These are phyloP conservation scores for Danio kyathit DNA, from an alignment of 2,797 vertebrate genomes.

Conservation along the genomic window DNA sequence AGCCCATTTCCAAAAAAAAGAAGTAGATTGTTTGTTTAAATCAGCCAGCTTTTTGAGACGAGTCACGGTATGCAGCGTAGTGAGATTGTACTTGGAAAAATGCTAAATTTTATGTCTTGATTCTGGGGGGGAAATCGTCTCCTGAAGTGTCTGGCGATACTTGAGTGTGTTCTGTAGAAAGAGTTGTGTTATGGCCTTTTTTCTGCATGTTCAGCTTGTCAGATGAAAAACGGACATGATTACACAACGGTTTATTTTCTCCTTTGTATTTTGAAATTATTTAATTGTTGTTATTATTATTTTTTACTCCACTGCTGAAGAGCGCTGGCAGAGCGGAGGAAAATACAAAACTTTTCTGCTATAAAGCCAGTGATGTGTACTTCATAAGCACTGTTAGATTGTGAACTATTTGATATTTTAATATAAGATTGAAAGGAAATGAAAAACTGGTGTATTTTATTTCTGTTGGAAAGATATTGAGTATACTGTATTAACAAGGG, in stretches of 20 bases:
- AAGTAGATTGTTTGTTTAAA: too few species aligned
- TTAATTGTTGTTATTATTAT: conserved; percentile 10
- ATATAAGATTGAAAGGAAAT: conserved; percentile 79
- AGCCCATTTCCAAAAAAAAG: too few species aligned
- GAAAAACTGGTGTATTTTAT: conserved; percentile 81
- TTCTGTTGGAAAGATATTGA: conserved; percentile 80
- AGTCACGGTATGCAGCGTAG: conserved; percentile 28
- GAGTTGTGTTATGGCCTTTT: conserved; percentile 76
- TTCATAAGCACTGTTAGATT: conserved; percentile 81
- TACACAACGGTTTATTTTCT: conserved; percentile 69
- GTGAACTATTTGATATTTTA: conserved; percentile 85
- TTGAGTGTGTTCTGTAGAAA: conserved; percentile 72
- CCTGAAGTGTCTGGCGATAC: conserved; percentile 73
- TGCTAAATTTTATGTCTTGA: conserved; percentile 18
- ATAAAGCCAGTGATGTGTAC: conserved; percentile 77
- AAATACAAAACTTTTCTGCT: conserved; percentile 72
- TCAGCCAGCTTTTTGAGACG: conserved; percentile 42
- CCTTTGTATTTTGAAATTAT: conserved; percentile 57
- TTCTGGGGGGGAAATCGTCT: conserved; percentile 64
- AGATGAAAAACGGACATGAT: conserved; percentile 68
- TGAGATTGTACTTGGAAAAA: conserved; percentile 10
- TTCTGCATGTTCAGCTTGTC: conserved; percentile 83
- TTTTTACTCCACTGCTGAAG: conserved; percentile 51
- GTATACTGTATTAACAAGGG: conserved; percentile 79
- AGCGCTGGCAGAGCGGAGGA: conserved; percentile 62